phyloP scores from a whole-genome alignment of 64 coral and sea anemone genomes.

The Acropora yongei region DNA sequence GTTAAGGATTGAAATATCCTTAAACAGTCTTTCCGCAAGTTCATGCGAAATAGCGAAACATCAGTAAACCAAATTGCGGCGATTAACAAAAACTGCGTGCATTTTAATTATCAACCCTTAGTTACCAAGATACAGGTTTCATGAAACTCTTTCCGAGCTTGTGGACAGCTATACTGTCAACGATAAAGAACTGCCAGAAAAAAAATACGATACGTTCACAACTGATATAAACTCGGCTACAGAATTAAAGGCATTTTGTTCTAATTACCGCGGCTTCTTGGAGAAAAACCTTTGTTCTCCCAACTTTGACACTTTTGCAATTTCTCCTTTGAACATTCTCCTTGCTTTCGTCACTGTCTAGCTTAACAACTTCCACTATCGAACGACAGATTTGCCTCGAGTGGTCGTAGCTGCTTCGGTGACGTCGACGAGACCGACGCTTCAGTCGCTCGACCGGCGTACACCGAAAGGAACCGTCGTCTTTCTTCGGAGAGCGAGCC shows the following conservation, averaged over 20 bases:
- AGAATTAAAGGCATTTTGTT: background rate
- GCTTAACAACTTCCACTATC: conserved; percentile 37
- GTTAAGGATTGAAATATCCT: too few relatives aligned
- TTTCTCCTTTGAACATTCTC: conserved; percentile 27
- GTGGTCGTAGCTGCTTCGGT: conserved; percentile 60
- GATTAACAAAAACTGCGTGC: too few relatives aligned
- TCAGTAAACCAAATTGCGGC: too few relatives aligned
- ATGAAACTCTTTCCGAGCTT: too few relatives aligned
- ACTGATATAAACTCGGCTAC: background rate
- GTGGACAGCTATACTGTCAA: too few relatives aligned
- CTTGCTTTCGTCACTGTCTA: conserved; percentile 16
- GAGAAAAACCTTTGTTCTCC: conserved; percentile 55
- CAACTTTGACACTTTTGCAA: conserved; percentile 23
- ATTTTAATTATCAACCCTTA: too few relatives aligned
- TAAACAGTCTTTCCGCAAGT: too few relatives aligned
- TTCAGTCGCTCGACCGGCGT: conserved; percentile 22
- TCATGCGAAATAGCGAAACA: too few relatives aligned
- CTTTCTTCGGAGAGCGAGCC: conserved; percentile 37
- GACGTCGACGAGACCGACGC: conserved; percentile 42
- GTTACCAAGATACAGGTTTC: too few relatives aligned
- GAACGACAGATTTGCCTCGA: conserved; percentile 45
- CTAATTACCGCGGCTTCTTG: conserved; percentile 37
- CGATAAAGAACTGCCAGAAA: too few relatives aligned
- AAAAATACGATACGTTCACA: too few relatives aligned
- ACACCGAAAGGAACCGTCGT: conserved; percentile 11